phyloP scores from a whole-genome alignment of 92 coral and sea anemone species.

The Palythoa caribaeorum region DNA sequence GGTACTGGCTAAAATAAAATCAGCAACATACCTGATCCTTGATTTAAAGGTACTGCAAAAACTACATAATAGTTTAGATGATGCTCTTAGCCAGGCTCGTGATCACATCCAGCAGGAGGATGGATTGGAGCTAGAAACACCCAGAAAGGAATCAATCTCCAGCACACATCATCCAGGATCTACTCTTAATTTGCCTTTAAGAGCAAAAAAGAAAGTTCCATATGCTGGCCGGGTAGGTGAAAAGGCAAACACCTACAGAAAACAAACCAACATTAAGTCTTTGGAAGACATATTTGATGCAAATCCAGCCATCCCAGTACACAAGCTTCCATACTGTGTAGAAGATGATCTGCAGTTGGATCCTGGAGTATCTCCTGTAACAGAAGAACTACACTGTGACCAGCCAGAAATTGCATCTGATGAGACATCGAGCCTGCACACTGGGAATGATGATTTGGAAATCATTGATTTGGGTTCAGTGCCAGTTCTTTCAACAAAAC shows the following conservation, averaged over 20 bases:
- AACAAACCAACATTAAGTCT: constrained; percentile 11
- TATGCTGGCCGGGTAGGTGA: constrained; percentile 59
- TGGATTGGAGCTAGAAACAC: constrained; percentile 34
- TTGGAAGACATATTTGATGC: not conserved
- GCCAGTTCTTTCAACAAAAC: not conserved
- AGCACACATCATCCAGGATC: not conserved
- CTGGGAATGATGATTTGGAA: not conserved
- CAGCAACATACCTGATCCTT: constrained; percentile 19
- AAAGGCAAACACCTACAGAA: constrained; percentile 42
- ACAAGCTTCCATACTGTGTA: not conserved
- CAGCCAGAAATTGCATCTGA: constrained; percentile 10
- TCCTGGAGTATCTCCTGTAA: not conserved
- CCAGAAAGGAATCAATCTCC: not conserved
- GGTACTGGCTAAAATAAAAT: constrained; percentile 33
- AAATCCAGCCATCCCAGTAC: not conserved
- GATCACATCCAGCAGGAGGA: constrained; percentile 46
- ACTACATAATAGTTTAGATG: not conserved
- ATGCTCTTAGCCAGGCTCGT: constrained; percentile 11
- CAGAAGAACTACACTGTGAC: not conserved
- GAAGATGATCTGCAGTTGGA: not conserved
- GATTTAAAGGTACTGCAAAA: not conserved
- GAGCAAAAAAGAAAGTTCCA: constrained; percentile 20
- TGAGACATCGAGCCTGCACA: not conserved
- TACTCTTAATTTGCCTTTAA: not conserved
- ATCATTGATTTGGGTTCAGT: not conserved